A percentile compares a stretch with the other conserved stretches of the same genome.
Conservation (phyloP, 2,797 vertebrate species). For the Gallirallus australis region DNA sequence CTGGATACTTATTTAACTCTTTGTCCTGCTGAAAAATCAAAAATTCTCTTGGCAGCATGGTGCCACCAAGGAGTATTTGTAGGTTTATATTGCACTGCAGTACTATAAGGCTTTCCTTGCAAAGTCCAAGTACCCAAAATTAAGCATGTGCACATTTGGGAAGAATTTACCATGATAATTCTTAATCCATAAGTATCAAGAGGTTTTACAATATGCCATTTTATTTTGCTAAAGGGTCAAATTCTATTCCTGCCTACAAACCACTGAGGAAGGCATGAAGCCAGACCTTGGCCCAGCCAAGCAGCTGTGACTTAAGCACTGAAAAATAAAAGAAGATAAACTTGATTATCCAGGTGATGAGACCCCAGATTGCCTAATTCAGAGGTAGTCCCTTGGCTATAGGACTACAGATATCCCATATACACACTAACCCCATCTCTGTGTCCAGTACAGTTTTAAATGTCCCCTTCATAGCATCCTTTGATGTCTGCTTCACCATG, state of each 20-base stretch:
- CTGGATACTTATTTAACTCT: neutral
- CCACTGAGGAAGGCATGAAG: rapidly evolving
- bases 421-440: neutral
- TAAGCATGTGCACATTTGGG: neutral
- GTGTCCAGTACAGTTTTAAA: neutral
- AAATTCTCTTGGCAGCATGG: neutral
- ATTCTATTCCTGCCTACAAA: neutral
- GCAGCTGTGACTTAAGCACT: neutral
- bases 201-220: neutral
- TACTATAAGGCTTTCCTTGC: neutral
- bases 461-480: rapidly evolving
- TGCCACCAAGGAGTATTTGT: neutral
- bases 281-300: neutral
- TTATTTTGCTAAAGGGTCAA: neutral
- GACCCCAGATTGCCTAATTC: neutral
- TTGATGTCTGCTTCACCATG: neutral
- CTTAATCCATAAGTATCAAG: neutral
- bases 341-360: neutral
- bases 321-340: neutral
- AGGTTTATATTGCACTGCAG: neutral
- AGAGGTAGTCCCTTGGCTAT: neutral
- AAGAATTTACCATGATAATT: neutral
- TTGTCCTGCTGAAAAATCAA: neutral
- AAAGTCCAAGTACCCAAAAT: neutral
- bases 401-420: neutral